Evolutionary conservation across 2,888 invertebrate species (phyloP), one percentile per base, ranked within the genome.

Genomic region (Callosobruchus maculatus): DNA sequence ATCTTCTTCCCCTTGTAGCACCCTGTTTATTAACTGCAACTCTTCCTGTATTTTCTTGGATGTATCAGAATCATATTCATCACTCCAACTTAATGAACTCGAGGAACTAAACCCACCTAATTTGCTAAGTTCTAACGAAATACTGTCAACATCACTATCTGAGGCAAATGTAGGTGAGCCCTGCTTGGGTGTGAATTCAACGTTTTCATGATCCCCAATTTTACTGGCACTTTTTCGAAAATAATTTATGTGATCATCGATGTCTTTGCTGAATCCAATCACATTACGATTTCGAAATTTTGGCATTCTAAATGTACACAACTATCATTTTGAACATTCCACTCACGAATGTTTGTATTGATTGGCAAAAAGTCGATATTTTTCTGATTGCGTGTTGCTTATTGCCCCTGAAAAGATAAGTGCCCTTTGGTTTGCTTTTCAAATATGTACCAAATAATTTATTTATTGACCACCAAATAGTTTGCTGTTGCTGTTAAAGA

Each of bases 11-110:
- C 90, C 87, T 80, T 89, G 89, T 31, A 91, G 81, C 20, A 90
- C 89, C 79, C 89, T 88, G 80, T 91, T 90, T 79, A 91, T 89
- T 74, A 88, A 85, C 71, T 90, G 88, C 87, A 90, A 89, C 85
- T 91, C 91, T 0, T 86, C 84, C n/a, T 87, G 86, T 21, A 91
- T 86, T 22, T 82, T 85, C 80, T 86, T 89, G 0, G 90, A 88
- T 0, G 89, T 89, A 78, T 90, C 90, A 5, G 87, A 88, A 74
- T 90, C 90, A 80, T 88, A 79, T 88, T 87, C 79, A 86, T 89
- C 82, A 87, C 90, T 77, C 90, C 91, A 79, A 88, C 88, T 86
- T 87, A 86, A 78, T 4, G 86, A 86, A 81, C 87, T 87, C 2
- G 84, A 84, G 30, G 85, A 85, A 80, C 85, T 85, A 73, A 78